phyloP scores from a whole-genome alignment of 92 coral and sea anemone genomes.

The Metridium senile region DNA sequence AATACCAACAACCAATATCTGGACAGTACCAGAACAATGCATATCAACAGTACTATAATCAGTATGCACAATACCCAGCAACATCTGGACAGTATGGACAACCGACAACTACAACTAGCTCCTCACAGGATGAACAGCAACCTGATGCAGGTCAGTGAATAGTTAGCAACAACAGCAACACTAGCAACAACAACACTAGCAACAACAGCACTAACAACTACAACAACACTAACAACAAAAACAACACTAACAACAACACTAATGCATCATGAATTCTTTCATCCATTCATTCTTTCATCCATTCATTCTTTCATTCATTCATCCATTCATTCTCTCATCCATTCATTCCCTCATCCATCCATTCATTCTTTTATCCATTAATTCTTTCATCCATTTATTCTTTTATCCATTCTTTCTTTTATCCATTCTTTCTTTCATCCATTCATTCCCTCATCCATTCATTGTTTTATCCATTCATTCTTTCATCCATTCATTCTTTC shows the following conservation, averaged over 20 bases:
- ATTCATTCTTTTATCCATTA: neutral
- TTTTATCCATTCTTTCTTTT: neutral
- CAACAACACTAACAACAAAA: too few species aligned
- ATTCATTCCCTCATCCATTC: neutral
- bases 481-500: neutral
- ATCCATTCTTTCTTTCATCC: neutral
- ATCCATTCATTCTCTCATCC: neutral
- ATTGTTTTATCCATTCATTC: neutral
- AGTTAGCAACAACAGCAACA: too few species aligned
- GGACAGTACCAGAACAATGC: conserved; percentile 37
- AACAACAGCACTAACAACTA: too few species aligned
- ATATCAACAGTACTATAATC: conserved; percentile 65
- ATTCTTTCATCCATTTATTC: neutral
- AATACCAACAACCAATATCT: conserved; percentile 41
- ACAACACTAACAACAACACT: too few species aligned
- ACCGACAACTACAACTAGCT: neutral
- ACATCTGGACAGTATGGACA: conserved; percentile 40
- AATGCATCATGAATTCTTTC: neutral
- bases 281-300: neutral
- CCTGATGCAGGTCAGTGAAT: conserved; percentile 17
- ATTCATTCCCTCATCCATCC: neutral
- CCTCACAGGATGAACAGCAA: neutral
- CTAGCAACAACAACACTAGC: too few species aligned
- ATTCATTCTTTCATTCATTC: neutral
- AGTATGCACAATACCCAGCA: conserved; percentile 50